Evolutionary conservation across 2,113 vertebrate species (phyloP), one percentile per base, ranked within the genome.

Genomic region (Ariopsis seemanni): DNA sequence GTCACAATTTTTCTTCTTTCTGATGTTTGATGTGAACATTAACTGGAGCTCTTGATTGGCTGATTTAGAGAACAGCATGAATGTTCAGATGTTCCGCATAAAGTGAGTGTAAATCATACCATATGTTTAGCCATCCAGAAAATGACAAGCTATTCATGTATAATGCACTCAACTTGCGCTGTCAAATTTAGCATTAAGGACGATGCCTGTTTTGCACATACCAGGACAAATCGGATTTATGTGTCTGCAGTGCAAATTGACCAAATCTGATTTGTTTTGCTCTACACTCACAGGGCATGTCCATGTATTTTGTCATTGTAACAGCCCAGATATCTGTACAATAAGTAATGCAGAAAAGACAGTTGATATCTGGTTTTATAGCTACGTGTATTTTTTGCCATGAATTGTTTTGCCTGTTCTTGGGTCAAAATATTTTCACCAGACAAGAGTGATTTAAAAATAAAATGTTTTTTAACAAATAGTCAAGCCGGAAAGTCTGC

Each of bases 191-290:
- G 48, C 14, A 22, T 52, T 20, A 20, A 34, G 77, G 53, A 18
- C 75, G 17, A 15, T 52, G 52, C 22, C 20, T 55, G 12, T 53
- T 57, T 79, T 57, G 15, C 4, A 58, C n/a, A 80, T 34, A 80
- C 55, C 78, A 80, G 53, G 53, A 58, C 52, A 55, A n/a, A 78
- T 27, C 52, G 30, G 22, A 55, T 78, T 78, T 78, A 10, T 42
- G 72, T 53, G 75, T 55, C 75, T 79, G 52, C 50, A 55, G 27
- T 57, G n/a, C n/a, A 79, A 57, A 79, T 57, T 79, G 52, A 18
- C 15, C 53, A 80, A 58, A 80, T 58, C 53, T 80, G n/a, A 57
- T 77, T n/a, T 77, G 72, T 11, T 52, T 27, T 79, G n/a, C 14
- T 15, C 14, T 27, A 27, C 52, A 78, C 5, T 27, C 14, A 30